Evolutionary conservation across 2,113 vertebrate genomes (phyloP), one percentile per base, ranked within the genome.

Genomic region (Dipodomys ordii): DNA sequence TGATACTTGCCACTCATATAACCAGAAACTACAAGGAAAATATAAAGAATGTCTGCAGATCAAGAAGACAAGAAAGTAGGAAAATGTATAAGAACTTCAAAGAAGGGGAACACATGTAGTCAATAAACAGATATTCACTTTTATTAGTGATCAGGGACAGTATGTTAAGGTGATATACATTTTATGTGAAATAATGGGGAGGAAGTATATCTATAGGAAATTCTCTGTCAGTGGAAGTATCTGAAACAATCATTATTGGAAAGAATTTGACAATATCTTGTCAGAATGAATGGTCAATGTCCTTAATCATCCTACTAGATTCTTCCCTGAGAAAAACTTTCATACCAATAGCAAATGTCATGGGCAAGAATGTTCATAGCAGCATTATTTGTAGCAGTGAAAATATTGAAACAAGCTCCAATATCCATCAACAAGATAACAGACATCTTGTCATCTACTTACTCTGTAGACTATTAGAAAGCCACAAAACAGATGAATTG

Each of bases 21-120:
- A 83, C 12, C 7, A 82, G 83, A 93, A 91, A 83, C 60, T 71
- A 49, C 28, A 73, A 81, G 72, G 57, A 91, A 93, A 79, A 88
- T 25, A 57, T 69, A 57, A 88, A 91, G 30, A 85, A 86, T 0
- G 27, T 49, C 57, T 73, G 3, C 39, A 83, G 10, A 77, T 87
- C 28, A 76, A 89, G 27, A 22, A 72, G 27, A 39, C 64, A 92
- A 76, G 60, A 32, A 30, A 80, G 23, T 64, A 77, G 49, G 67
- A 83, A 83, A 81, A 80, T 68, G 28, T 87, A 30, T 49, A 44
- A 25, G 78, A 83, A 18, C 71, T 62, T 49, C 30, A 46, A 74
- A 62, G 65, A 91, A 84, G 60, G 90, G 46, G 46, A 85, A 46
- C 3, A 6, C 7, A 19, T 22, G 22, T 30, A 11, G 3, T 27